Evolutionary conservation across 2,113 vertebrate genomes (phyloP), one percentile per base, ranked within the genome.

Genomic region (Actenoides lindsayi): DNA sequence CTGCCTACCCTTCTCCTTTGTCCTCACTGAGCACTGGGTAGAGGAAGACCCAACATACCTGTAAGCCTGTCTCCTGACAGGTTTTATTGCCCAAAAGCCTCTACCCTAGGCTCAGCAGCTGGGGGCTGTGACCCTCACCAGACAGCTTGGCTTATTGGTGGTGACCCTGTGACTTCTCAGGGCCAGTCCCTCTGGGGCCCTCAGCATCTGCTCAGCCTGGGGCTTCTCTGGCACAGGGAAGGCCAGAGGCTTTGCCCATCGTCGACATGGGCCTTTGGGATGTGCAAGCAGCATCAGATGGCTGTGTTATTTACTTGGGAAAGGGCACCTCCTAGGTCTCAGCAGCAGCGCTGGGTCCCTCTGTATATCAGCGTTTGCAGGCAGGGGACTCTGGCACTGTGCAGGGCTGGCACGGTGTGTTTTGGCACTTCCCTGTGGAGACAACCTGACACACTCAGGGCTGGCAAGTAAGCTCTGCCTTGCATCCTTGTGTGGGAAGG

Each of bases 401-500:
- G 9, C 3, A 20, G 39, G 16, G 73, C 44, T 27, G 33, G 64
- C 65, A 42, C 3, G 20, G 9, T 1, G 2, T 56, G 28, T 25
- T 81, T 60, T 69, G 50, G 54, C 41, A 1, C 65, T 82, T 75
- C 6, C 35, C 30, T 79, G 5, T 25, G 9, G 28, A 76, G 33
- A 42, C 21, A 87, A 39, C 16, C 51, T 59, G 81, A 84, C 5
- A 2, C 1, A 13, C 21, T 65, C 23, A 33, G 46, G 69, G 31
- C 37, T 46, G 44, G 27, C 48, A 8, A 78, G n/a, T 16, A 39
- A 37, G 48, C 8, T 64, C 44, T 96, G 63, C 37, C 54, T 35
- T 51, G 50, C 1, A 1, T 44, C 13, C 51, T 42, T 0, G 0
- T 30, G 21, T 35, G 23, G 35, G 16, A 78, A 79, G 10, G 30